Base-by-base conservation (phyloP, 1,140 invertebrate species). In the Apocrypta bakeri region DNA sequence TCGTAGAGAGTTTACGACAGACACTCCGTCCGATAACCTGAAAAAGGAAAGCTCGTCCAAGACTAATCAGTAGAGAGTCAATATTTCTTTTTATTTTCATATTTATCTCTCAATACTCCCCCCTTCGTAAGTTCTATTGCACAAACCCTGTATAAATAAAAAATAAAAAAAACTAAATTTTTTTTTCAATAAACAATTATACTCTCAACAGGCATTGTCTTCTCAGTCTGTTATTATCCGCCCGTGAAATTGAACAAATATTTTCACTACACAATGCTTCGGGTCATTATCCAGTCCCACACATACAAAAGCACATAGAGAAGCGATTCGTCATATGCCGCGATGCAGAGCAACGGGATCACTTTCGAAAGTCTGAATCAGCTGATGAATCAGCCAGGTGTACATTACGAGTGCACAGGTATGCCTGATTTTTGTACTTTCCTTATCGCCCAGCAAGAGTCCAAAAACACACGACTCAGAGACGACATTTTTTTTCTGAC, bases 371-470 rank as follows among this genome's bases (percentile, higher is more conserved):
- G 27, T 11, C 27, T 71, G 68, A 71, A 33, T 71, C 68, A 71
- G 68, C 31, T 25, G 68, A 71, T 71, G 68, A 71, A 21, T 71
- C 68, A 71, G 31, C 31, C 68, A 66, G 68, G 68, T 37, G 68
- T 37, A 12, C 64, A 24, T 11, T 12, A 68, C 64, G 24, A 14
- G 12, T 7, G 71, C 71, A 7, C 37, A 27, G 33, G 71, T 42
- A 72, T 33, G 29, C 48, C 17, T 21, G 21, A n/a, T 17, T 21
- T 56, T n/a, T 56, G 42, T 42, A 17, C 4, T 56, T 56, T 17
- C 14, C 48, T 56, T 56, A 56, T 56, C 48, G 14, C 17, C 48
- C n/a, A n/a, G n/a, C n/a, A n/a, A n/a, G n/a, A n/a, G n/a, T n/a
- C n/a, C n/a, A n/a, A n/a, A n/a, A n/a, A n/a, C n/a, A n/a, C n/a